Base-by-base conservation (phyloP, 2,888 invertebrate species). In the Zaprionus lineosus region DNA sequence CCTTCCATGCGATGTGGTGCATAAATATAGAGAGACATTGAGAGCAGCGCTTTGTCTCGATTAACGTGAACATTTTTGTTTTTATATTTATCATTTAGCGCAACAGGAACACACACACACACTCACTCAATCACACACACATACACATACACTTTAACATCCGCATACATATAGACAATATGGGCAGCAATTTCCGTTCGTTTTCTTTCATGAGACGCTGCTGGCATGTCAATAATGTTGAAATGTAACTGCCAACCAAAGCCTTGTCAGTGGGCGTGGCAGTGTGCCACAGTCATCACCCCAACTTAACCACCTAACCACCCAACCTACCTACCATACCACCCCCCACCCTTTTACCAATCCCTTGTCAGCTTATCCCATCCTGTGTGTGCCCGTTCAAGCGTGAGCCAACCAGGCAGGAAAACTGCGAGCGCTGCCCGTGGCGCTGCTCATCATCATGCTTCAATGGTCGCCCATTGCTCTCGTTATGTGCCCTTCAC, bases 221-320 rank as follows among this genome's bases (percentile, higher is more conserved):
- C 55, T 85, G 78, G 78, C 86, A 85, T 83, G 78, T 85, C 78
- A 78, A 78, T 78, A 78, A 78, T 85, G 86, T 72, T 78, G 68
- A 71, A 78, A 78, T 85, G 86, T 83, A 44, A 41, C 75, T 74
- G 70, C 63, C 69, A 61, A 15, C 43, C 41, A 46, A 37, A 51
- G 68, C 52, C 28, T 24, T 62, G 51, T 72, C 44, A 46, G 51
- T 39, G 57, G 67, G 70, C 53, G 60, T 69, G 73, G 41, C 56
- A 39, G 15, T 58, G 44, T n/a, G n/a, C n/a, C n/a, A n/a, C n/a
- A n/a, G n/a, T n/a, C n/a, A n/a, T n/a, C n/a, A n/a, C n/a, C n/a
- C n/a, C n/a, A n/a, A n/a, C n/a, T n/a, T n/a, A n/a, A n/a, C n/a
- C n/a, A n/a, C n/a, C n/a, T n/a, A n/a, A n/a, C n/a, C n/a, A 21